Evolutionary conservation across 2,797 vertebrate genomes (phyloP).

Genomic region (Cheirogaleus major): DNA sequence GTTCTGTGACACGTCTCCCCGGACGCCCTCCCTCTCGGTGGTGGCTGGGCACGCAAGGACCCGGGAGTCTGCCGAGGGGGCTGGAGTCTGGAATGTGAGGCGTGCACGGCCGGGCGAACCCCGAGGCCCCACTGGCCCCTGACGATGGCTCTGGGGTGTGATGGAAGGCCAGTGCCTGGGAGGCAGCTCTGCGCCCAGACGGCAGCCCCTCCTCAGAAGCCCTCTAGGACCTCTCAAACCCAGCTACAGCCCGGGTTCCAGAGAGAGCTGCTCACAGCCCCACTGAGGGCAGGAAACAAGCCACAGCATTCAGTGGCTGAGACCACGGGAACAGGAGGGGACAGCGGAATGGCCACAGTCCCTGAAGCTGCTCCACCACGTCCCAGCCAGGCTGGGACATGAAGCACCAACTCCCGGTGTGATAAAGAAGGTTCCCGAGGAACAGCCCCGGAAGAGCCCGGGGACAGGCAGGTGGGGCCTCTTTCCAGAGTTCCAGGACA

Average conservation of each 20-base stretch:
- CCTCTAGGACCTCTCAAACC: not conserved
- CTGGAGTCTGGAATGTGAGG: not conserved
- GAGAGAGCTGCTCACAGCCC: not conserved
- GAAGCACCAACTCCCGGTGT: not conserved
- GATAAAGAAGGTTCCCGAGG: not conserved
- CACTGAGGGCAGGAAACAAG: not conserved
- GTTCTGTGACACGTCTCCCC: accelerated
- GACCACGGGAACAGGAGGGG: not conserved
- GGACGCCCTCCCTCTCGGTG: not conserved
- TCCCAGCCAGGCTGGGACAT: not conserved
- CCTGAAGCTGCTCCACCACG: not conserved
- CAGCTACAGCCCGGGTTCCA: not conserved
- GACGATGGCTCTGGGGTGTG: not conserved
- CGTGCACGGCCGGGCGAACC: accelerated
- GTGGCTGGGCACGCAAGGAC: too few species aligned
- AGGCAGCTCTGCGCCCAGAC: not conserved
- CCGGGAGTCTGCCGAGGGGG: not conserved
- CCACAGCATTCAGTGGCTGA: not conserved
- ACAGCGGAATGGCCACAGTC: not conserved
- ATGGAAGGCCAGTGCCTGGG: not conserved
- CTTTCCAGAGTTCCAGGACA: not conserved
- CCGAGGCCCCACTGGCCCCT: accelerated
- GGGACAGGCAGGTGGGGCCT: not conserved
- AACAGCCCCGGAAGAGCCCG: not conserved
- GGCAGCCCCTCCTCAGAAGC: not conserved